Percentiles rank a stretch among this genome's conserved stretches.
Evolutionary conservation across 2,797 vertebrate species (phyloP).

Genomic region (Bovichtus variegatus): DNA sequence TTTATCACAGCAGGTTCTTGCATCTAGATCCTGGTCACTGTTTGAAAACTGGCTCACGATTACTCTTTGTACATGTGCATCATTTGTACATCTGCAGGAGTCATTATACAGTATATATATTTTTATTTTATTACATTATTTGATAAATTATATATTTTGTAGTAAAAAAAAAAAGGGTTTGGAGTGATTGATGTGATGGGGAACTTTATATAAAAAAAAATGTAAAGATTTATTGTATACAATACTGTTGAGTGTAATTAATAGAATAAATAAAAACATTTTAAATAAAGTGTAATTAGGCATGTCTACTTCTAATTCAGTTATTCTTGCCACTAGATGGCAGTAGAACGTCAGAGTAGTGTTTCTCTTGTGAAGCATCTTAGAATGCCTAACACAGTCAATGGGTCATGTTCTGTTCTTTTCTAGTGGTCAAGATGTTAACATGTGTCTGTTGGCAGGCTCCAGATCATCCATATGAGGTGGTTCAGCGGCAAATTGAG

Average conservation of each 20-base stretch:
- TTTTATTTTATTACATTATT: too few species aligned
- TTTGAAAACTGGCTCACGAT: too few species aligned
- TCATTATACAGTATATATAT: too few species aligned
- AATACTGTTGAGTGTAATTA: too few species aligned
- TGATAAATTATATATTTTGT: too few species aligned
- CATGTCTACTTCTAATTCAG: background rate
- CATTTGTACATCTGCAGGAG: too few species aligned
- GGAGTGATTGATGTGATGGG: too few species aligned
- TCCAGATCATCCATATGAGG: constrained; percentile 38
- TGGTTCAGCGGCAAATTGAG: constrained; percentile 74
- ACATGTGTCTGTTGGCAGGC: constrained; percentile 21
- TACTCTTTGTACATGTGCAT: too few species aligned
- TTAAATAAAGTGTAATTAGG: background rate
- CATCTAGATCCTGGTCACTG: too few species aligned
- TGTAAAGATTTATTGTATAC: background rate
- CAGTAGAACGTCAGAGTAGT: constrained; percentile 19
- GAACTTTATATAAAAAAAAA: background rate
- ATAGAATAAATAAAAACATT: too few species aligned
- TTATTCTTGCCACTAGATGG: constrained; percentile 7
- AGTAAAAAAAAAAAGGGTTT: too few species aligned
- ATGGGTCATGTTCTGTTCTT: background rate
- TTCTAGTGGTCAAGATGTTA: background rate
- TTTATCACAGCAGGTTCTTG: too few species aligned
- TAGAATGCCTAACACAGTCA: background rate
- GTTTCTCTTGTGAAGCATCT: background rate